These are phyloP conservation scores for Odontomachus brunneus DNA, from an alignment of 1,140 invertebrate genomes.

Conservation along the genomic window DNA sequence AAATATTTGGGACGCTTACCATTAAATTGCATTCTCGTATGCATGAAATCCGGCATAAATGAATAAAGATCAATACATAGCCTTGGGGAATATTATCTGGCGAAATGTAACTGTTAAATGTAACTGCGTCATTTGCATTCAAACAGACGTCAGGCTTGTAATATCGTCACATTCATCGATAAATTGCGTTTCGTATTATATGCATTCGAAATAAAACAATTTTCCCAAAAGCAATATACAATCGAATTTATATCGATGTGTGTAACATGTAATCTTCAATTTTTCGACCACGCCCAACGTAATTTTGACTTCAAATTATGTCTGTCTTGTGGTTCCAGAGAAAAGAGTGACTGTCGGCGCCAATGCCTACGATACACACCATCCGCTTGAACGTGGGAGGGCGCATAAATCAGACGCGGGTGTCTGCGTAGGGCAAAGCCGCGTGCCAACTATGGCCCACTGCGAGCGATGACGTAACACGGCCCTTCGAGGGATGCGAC, in stretches of 20 bases:
- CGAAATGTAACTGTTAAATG: too few species aligned
- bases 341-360: neutral
- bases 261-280: too few species aligned
- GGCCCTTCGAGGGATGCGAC: conserved; percentile 43
- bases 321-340: too few species aligned
- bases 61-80: neutral
- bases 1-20: neutral
- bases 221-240: neutral
- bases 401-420: conserved; percentile 32
- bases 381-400: conserved; percentile 31
- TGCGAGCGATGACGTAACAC: conserved; percentile 46
- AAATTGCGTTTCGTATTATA: neutral
- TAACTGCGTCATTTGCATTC: too few species aligned
- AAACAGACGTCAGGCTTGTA: neutral
- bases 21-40: neutral
- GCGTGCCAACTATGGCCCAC: conserved; percentile 37
- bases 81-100: neutral
- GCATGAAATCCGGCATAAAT: neutral
- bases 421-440: conserved; percentile 36
- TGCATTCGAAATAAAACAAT: neutral
- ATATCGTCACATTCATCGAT: neutral
- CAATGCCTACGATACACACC: neutral
- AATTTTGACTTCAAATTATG: too few species aligned
- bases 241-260: neutral
- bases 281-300: too few species aligned